phyloP scores from a whole-genome alignment of 2,113 vertebrate species.

The Lamprotornis superbus region DNA sequence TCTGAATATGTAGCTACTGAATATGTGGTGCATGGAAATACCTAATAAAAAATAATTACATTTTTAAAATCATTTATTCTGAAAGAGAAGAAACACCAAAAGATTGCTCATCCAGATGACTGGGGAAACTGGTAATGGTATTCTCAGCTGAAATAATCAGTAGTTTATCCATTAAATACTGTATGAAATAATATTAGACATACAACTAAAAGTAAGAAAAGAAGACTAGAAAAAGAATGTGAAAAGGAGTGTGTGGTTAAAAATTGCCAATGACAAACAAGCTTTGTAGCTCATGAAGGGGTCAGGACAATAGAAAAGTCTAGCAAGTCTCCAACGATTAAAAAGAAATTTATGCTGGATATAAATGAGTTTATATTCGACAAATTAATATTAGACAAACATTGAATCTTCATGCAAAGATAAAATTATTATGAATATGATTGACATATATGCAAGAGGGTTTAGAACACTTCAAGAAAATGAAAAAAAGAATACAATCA shows the following conservation, averaged over 20 bases:
- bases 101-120: background rate
- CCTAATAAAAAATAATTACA: background rate
- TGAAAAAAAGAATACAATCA: fast-evolving
- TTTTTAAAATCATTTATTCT: background rate
- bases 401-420: background rate
- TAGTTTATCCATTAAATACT: background rate
- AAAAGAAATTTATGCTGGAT: background rate
- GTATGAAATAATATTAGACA: background rate
- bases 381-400: background rate
- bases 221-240: background rate
- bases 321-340: fast-evolving
- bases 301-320: background rate
- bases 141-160: background rate
- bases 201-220: background rate
- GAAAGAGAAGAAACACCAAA: background rate
- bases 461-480: background rate
- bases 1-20: background rate
- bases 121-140: background rate
- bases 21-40: background rate
- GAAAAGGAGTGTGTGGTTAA: background rate
- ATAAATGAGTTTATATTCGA: background rate
- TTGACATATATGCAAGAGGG: background rate
- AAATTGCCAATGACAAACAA: background rate
- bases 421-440: background rate
- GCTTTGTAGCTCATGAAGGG: background rate